phyloP scores from a whole-genome alignment of 2,888 invertebrate genomes.

The Gibbula magus region DNA sequence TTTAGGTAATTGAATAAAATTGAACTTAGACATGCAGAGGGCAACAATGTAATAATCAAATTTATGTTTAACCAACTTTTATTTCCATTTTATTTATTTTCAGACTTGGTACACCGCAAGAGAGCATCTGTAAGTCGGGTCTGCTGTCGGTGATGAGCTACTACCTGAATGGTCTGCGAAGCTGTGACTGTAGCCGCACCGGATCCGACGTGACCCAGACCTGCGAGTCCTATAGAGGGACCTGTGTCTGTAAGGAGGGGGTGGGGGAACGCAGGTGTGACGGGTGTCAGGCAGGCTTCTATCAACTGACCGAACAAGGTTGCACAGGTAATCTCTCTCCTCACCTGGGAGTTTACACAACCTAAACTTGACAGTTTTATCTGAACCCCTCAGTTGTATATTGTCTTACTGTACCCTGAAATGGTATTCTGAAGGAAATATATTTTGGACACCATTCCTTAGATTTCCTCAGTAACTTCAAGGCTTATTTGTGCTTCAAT shows the following conservation, averaged over 20 bases:
- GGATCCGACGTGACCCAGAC: constrained; percentile 45
- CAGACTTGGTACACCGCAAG: background rate
- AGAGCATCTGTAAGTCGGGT: constrained; percentile 37
- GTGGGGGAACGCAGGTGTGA: constrained; percentile 59
- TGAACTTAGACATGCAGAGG: too few species aligned
- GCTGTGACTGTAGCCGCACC: constrained; percentile 58
- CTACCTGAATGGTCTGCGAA: constrained; percentile 52
- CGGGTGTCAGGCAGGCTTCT: constrained; percentile 53
- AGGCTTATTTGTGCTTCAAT: too few species aligned
- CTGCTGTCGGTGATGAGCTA: constrained; percentile 51
- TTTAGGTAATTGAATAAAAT: too few species aligned
- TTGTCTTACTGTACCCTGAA: too few species aligned
- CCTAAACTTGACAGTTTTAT: too few species aligned
- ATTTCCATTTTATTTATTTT: background rate
- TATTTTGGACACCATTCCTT: too few species aligned
- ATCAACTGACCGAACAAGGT: constrained; percentile 46
- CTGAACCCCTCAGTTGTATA: too few species aligned
- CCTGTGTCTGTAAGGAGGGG: constrained; percentile 63
- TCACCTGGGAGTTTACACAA: too few species aligned
- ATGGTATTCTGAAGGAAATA: too few species aligned
- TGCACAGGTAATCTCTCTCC: constrained; percentile 56
- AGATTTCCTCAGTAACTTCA: too few species aligned
- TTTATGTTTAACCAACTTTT: too few species aligned
- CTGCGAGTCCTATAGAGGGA: constrained; percentile 55
- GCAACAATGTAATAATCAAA: too few species aligned